phyloP scores from a whole-genome alignment of 2,797 vertebrate species.

The Anabacerthia variegaticeps region DNA sequence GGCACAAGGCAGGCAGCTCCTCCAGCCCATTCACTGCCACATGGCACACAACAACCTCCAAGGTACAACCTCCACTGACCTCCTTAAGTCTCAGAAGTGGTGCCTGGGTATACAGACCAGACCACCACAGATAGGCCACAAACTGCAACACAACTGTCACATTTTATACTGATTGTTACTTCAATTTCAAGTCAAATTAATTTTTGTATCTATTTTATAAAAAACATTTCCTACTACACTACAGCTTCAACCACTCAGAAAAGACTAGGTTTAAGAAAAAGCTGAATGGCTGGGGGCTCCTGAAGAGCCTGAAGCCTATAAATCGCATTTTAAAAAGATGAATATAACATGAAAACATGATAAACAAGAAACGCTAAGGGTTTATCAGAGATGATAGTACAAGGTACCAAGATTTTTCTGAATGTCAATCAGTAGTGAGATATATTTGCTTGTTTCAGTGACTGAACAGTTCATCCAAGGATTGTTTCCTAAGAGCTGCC shows the following conservation, averaged over 20 bases:
- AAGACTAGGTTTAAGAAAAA: not conserved
- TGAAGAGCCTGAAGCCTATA: not conserved
- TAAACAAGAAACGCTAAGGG: not conserved
- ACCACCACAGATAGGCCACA: not conserved
- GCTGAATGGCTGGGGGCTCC: not conserved
- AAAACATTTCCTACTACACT: not conserved
- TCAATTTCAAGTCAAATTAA: not conserved
- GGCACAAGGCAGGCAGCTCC: not conserved
- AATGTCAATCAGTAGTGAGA: not conserved
- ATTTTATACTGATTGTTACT: not conserved
- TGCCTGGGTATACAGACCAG: fast-evolving
- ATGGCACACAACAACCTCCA: fast-evolving
- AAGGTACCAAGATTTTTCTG: not conserved
- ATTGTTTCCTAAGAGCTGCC: not conserved
- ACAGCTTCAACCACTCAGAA: not conserved
- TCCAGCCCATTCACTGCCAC: fast-evolving
- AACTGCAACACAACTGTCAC: not conserved
- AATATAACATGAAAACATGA: not conserved
- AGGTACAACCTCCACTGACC: not conserved
- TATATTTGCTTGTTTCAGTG: not conserved
- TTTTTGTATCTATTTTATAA: not conserved
- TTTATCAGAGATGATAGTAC: not conserved
- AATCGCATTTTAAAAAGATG: not conserved
- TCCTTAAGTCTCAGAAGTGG: not conserved
- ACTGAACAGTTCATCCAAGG: not conserved